Conservation (phyloP, 2,113 vertebrate species). For the Pipra filicauda region DNA sequence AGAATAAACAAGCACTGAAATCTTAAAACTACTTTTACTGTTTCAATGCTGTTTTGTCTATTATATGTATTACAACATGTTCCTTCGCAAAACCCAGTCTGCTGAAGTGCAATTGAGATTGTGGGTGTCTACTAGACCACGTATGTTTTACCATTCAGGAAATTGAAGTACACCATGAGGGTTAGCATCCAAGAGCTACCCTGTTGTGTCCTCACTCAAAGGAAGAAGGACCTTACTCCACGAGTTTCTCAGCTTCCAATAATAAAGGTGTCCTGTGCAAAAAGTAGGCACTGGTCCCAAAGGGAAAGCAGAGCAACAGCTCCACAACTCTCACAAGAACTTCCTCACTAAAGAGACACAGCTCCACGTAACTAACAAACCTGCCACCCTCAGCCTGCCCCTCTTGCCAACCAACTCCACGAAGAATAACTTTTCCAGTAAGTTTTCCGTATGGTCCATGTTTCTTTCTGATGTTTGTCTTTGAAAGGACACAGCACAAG, state of each 20-base stretch:
- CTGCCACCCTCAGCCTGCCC: neutral
- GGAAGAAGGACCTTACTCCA: neutral
- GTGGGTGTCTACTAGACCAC: neutral
- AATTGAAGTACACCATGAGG: neutral
- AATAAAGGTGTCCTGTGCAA: neutral
- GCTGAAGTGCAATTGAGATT: neutral
- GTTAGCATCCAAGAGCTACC: neutral
- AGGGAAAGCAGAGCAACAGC: neutral
- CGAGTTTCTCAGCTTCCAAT: neutral
- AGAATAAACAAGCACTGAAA: neutral
- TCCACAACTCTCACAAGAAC: neutral
- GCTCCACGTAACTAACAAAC: neutral
- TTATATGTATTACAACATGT: neutral
- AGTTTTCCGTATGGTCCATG: neutral
- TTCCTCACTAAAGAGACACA: neutral
- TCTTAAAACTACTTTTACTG: neutral
- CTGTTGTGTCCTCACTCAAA: neutral
- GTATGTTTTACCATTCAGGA: neutral
- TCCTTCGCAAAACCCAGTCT: neutral
- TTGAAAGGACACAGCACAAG: neutral
- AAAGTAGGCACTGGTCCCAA: neutral
- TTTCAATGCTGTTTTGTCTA: neutral
- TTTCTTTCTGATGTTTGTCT: neutral
- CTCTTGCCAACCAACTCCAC: neutral
- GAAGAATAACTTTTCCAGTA: neutral